Conservation (phyloP, 2,113 vertebrate genomes). For the Acinonyx jubatus region DNA sequence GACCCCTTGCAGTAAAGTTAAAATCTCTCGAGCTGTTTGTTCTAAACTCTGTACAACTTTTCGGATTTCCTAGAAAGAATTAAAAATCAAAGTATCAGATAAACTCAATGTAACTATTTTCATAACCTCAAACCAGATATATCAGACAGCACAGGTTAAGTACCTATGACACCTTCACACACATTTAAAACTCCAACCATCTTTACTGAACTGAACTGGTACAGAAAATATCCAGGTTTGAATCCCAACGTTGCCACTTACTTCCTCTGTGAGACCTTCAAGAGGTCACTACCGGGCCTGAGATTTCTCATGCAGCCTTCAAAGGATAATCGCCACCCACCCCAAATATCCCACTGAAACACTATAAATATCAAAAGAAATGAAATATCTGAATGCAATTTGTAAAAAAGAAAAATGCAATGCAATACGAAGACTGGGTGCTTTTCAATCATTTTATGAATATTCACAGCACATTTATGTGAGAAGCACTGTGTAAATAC, state of each 20-base stretch:
- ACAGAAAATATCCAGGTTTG: not conserved
- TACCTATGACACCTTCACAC: not conserved
- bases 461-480: not conserved
- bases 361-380: not conserved
- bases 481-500: not conserved
- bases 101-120: constrained; percentile 4
- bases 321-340: not conserved
- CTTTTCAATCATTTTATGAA: constrained; percentile 2
- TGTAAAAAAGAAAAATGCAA: not conserved
- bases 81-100: constrained; percentile 51
- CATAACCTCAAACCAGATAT: not conserved
- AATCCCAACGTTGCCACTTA: not conserved
- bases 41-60: constrained; percentile 96
- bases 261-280: not conserved
- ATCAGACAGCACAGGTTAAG: not conserved
- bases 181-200: not conserved
- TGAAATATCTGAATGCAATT: not conserved
- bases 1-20: constrained; percentile 96
- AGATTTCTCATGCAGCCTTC: not conserved
- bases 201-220: not conserved
- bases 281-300: not conserved
- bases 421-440: not conserved
- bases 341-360: not conserved
- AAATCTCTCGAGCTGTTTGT: constrained; percentile 97
- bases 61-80: constrained; percentile 92